These are phyloP conservation scores for Egretta garzetta DNA, from an alignment of 2,113 vertebrate species.

Conservation along the genomic window DNA sequence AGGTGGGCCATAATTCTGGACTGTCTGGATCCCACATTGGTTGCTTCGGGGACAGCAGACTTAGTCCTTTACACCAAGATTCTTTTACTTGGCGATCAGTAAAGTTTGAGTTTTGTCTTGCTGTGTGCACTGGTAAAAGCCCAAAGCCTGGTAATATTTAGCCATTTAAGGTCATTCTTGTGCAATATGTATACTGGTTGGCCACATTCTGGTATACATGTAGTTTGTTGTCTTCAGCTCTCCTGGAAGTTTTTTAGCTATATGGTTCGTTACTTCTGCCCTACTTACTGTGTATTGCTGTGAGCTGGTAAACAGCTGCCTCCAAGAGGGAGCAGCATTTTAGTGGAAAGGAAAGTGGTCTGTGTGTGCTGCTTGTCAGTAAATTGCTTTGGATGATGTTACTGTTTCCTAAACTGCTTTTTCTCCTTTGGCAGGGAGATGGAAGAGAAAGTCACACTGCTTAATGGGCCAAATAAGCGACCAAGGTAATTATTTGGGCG, in stretches of 20 bases:
- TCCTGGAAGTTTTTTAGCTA: background rate
- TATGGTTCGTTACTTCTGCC: background rate
- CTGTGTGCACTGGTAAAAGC: background rate
- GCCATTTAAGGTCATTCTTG: background rate
- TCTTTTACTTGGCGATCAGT: background rate
- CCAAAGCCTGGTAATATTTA: background rate
- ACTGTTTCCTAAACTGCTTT: conserved; percentile 30
- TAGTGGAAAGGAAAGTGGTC: background rate
- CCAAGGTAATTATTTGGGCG: conserved; percentile 83
- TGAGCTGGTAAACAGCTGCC: background rate
- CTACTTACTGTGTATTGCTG: conserved; percentile 6
- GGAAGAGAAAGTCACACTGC: conserved; percentile 88
- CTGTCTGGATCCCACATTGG: background rate
- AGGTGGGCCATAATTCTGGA: background rate
- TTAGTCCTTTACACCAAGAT: background rate
- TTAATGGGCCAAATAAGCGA: conserved; percentile 93
- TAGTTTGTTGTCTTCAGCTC: background rate
- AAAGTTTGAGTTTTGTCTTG: background rate
- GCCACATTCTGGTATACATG: background rate
- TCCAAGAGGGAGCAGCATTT: background rate
- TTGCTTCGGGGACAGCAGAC: background rate
- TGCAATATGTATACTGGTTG: background rate
- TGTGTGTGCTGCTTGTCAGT: background rate
- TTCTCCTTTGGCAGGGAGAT: conserved; percentile 82
- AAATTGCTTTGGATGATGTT: background rate